Evolutionary conservation across 2,113 vertebrate genomes (phyloP), one percentile per base, ranked within the genome.

Genomic region (Puma concolor): DNA sequence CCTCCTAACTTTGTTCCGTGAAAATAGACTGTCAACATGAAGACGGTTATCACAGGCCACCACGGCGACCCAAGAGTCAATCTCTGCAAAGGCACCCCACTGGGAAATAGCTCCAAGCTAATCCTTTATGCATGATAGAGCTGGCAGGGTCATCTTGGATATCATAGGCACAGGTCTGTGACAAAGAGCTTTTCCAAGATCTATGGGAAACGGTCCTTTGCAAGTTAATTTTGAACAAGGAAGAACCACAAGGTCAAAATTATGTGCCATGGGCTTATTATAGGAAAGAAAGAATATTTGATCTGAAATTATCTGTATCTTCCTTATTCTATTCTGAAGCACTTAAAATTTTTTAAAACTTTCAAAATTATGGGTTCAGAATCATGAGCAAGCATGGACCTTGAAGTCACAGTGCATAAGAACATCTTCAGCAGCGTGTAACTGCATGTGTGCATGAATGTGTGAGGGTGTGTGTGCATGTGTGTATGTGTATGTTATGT

Each of bases 1-100:
- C 15, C 14, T 54, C 71, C 38, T 57, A 41, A 23, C 48, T 81
- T 67, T 16, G 16, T 29, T 41, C 14, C 44, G 2, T 11, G 12
- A 64, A 63, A 64, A 36, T 0, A 29, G 36, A 52, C 12, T 2
- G 13, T 52, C 12, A 31, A 16, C 21, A 5, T 5, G 36, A 52
- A 76, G 66, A 12, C 1, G 15, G 10, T 10, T 19, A 13, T n/a
- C 44, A 1, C 54, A 1, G n/a, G 76, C 36, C 8, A 10, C 29
- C 7, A 1, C 0, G 6, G 31, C 13, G 41, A 13, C 69, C n/a
- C 0, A 0, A 7, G n/a, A 1, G 3, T 23, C 15, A 2, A 10
- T 48, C 38, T 44, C 50, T 25, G 23, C 31, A 15, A 27, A 82
- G 38, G 4, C 4, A 0, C 1, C 27, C 63, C 17, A 1, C 9